These are phyloP conservation scores for Tokudaia tokunoshimensis DNA, from an alignment of 2,797 vertebrate genomes.

Conservation along the genomic window DNA sequence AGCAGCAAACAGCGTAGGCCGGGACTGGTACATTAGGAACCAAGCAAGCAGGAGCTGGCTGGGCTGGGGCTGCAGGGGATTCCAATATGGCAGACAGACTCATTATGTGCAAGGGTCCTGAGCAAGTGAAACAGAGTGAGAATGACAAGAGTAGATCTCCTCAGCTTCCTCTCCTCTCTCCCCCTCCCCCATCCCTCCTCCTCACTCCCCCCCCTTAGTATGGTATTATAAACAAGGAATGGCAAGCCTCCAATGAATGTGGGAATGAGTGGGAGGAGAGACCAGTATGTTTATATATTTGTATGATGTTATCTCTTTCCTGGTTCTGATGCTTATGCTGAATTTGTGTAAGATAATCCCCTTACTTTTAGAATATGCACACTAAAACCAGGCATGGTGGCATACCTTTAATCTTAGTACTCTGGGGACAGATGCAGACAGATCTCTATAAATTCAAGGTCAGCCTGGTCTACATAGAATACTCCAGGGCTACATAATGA, in stretches of 20 bases:
- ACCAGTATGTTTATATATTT: neutral
- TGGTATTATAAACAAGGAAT: neutral
- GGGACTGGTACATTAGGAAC: neutral
- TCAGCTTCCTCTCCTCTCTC: neutral
- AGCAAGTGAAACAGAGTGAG: neutral
- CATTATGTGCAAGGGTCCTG: neutral
- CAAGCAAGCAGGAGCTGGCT: neutral
- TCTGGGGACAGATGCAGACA: neutral
- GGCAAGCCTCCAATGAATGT: neutral
- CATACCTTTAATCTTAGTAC: neutral
- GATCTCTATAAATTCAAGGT: neutral
- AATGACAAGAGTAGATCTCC: neutral
- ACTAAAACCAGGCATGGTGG: neutral
- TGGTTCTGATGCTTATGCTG: neutral
- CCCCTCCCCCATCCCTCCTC: too few relatives aligned
- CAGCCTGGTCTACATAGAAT: neutral
- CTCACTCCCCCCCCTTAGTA: neutral
- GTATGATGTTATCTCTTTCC: neutral
- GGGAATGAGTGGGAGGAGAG: neutral
- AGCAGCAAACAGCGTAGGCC: neutral
- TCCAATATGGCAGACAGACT: neutral
- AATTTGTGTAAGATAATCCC: neutral
- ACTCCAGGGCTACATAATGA: neutral
- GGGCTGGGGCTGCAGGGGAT: too few relatives aligned
- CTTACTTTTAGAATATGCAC: conserved; percentile 42